phyloP scores from a whole-genome alignment of 2,888 invertebrate genomes.

The Leptinotarsa juncta region DNA sequence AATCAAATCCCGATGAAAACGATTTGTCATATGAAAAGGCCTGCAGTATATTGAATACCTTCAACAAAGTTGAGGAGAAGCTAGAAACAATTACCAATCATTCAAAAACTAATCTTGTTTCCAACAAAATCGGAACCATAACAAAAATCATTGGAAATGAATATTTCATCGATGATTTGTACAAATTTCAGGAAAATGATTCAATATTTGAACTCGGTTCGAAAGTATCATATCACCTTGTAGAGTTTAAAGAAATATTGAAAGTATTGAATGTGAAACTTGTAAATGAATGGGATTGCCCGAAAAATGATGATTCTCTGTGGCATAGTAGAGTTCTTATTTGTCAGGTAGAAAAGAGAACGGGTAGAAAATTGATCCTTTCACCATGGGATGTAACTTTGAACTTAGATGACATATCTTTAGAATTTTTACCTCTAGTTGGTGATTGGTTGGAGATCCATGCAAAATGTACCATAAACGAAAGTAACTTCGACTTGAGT shows the following conservation, averaged over 20 bases:
- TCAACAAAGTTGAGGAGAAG: constrained; percentile 25
- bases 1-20: constrained; percentile 29
- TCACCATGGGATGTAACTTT: constrained; percentile 71
- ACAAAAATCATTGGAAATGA: constrained; percentile 68
- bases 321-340: constrained; percentile 60
- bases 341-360: constrained; percentile 64
- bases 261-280: constrained; percentile 65
- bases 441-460: constrained; percentile 79
- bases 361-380: constrained; percentile 64
- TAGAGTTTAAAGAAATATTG: constrained; percentile 48
- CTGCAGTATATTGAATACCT: constrained; percentile 48
- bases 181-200: constrained; percentile 68
- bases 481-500: constrained; percentile 66
- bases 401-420: constrained; percentile 72
- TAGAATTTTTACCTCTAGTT: constrained; percentile 74
- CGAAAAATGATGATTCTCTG: constrained; percentile 64
- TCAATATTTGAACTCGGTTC: constrained; percentile 68
- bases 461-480: constrained; percentile 73
- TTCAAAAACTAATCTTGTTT: constrained; percentile 30
- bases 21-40: constrained; percentile 54
- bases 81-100: constrained; percentile 13
- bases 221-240: constrained; percentile 66
- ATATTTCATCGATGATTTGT: constrained; percentile 72
- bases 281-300: constrained; percentile 59
- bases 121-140: constrained; percentile 68